Conservation (phyloP, 2,888 invertebrate genomes). For the Coelogynopora nodosa region DNA sequence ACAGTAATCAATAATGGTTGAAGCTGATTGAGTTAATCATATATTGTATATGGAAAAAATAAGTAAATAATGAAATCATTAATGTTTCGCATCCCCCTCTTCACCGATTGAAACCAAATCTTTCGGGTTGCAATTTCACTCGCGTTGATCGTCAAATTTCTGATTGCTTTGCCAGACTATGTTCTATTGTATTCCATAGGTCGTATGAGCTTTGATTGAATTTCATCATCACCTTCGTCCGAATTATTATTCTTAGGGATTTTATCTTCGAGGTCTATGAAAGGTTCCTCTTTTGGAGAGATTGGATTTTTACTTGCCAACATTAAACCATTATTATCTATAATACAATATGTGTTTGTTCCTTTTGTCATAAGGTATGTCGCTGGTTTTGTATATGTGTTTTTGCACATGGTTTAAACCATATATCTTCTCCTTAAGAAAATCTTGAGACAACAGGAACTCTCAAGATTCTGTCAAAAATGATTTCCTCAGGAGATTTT, state of each 20-base stretch:
- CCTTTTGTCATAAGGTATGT: conserved; percentile 38
- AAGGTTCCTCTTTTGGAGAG: not conserved
- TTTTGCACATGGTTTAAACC: conserved; percentile 20
- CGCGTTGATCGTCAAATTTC: conserved; percentile 1
- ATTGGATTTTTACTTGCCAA: conserved; percentile 1
- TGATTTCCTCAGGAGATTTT: conserved; percentile 14
- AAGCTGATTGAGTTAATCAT: not conserved
- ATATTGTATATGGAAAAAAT: conserved; percentile 12
- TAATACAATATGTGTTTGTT: conserved; percentile 35
- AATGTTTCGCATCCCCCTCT: not conserved
- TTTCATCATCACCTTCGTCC: conserved; percentile 17
- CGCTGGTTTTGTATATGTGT: not conserved
- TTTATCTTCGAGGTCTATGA: not conserved
- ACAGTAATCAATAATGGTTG: conserved; percentile 5
- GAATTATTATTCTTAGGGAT: not conserved
- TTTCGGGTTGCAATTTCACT: conserved; percentile 16
- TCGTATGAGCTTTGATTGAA: conserved; percentile 12
- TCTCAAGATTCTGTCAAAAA: not conserved
- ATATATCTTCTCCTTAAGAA: not conserved
- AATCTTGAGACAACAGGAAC: conserved; percentile 22
- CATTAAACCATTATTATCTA: conserved; percentile 25
- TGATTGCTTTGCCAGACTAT: conserved; percentile 4
- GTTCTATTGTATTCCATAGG: conserved; percentile 19
- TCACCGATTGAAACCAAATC: not conserved
- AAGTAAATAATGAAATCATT: not conserved